phyloP scores from a whole-genome alignment of 2,113 vertebrate species.

The Procavia capensis region DNA sequence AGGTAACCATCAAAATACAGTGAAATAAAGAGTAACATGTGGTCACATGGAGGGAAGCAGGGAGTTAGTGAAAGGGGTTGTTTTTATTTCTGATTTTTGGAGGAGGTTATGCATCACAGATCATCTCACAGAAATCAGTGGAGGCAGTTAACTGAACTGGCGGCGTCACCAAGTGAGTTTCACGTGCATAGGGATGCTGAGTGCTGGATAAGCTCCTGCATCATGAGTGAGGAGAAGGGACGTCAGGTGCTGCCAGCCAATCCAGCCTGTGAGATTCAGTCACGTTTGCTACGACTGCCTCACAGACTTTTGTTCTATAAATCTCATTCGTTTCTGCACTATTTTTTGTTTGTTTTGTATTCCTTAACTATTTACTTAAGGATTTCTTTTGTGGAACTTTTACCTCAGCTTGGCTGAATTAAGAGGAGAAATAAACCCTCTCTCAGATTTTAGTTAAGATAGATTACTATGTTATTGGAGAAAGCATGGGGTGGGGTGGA shows the following conservation, averaged over 20 bases:
- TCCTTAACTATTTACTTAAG: background rate
- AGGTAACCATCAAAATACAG: background rate
- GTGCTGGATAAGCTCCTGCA: background rate
- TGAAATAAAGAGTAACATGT: background rate
- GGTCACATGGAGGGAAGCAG: background rate
- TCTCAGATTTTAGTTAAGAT: background rate
- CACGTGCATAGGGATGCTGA: background rate
- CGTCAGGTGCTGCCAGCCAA: background rate
- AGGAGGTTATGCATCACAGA: background rate
- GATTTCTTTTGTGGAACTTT: background rate
- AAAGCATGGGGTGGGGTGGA: background rate
- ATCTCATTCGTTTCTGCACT: background rate
- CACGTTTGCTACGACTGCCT: background rate
- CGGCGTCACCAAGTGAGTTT: no score
- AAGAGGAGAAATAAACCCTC: background rate
- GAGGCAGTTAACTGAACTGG: background rate
- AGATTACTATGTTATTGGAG: background rate
- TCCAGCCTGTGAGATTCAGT: background rate
- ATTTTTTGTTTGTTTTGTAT: background rate
- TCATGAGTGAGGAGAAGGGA: background rate
- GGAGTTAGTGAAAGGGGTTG: background rate
- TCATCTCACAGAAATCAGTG: background rate
- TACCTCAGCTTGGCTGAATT: constrained; percentile 16
- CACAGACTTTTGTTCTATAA: background rate
- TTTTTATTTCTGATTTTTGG: background rate